phyloP scores from a whole-genome alignment of 1,140 invertebrate species.

The Euglossa dilemma region DNA sequence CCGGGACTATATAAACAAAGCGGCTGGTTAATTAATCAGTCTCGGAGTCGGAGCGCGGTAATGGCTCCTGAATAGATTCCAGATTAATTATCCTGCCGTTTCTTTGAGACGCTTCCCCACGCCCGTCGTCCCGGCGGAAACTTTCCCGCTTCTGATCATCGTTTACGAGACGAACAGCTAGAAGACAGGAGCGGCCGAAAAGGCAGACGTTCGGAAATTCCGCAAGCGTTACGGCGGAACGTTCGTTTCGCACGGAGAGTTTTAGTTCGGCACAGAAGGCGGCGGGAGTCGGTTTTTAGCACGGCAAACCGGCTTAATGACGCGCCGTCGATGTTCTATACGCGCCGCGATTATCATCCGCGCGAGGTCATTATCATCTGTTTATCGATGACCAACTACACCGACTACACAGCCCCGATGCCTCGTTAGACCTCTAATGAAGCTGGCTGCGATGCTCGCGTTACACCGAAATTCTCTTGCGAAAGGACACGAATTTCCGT shows the following conservation, averaged over 20 bases:
- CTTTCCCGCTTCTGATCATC: neutral
- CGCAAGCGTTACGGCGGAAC: no score
- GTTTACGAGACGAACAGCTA: neutral
- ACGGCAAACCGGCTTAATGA: neutral
- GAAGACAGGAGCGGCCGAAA: neutral
- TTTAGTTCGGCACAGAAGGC: no score
- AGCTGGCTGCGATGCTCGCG: conserved; percentile 1
- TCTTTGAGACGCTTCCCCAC: neutral
- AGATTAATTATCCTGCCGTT: conserved; percentile 37
- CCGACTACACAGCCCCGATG: neutral
- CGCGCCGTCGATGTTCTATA: neutral
- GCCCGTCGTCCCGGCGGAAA: neutral
- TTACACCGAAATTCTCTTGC: neutral
- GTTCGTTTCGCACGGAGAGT: no score
- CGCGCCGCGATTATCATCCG: neutral
- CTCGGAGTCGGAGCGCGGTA: conserved; percentile 15
- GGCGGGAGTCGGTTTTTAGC: no score
- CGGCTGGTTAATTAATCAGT: conserved; percentile 51
- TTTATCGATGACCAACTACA: conserved; percentile 20
- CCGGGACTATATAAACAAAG: conserved; percentile 38
- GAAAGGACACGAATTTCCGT: neutral
- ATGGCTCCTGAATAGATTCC: conserved; percentile 43
- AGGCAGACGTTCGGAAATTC: no score
- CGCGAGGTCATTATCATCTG: conserved; percentile 12
- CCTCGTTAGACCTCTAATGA: conserved; percentile 11